These are phyloP conservation scores for Ptyas mucosa DNA, from an alignment of 2,113 vertebrate genomes.

Conservation along the genomic window DNA sequence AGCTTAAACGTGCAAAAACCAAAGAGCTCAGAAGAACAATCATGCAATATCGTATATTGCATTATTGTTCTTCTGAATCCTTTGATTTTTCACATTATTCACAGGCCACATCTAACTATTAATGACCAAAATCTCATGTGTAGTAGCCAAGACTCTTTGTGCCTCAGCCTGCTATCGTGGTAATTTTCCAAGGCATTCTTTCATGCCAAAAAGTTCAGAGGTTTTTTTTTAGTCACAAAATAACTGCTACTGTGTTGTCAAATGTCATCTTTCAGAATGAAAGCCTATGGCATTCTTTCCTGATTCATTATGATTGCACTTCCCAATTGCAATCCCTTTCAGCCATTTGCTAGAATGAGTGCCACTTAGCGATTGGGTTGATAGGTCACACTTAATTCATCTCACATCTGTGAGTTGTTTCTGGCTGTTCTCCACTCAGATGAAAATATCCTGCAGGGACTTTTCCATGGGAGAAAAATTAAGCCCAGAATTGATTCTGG, in stretches of 20 bases:
- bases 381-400: background rate
- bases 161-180: fast-evolving
- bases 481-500: background rate
- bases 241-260: background rate
- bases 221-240: background rate
- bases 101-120: background rate
- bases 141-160: background rate
- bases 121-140: constrained; percentile 11
- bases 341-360: background rate
- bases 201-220: background rate
- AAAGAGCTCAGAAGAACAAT: background rate
- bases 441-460: background rate
- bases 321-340: background rate
- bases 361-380: background rate
- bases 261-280: background rate
- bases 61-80: background rate
- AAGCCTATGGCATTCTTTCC: background rate
- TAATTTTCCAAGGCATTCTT: background rate
- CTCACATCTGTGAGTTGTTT: background rate
- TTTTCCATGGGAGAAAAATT: background rate
- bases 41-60: background rate
- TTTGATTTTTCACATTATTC: constrained; percentile 2
- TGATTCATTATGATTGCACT: background rate
- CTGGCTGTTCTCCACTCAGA: background rate
- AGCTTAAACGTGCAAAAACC: fast-evolving